Percentiles rank a stretch among this genome's conserved stretches.
Conservation (phyloP, 2,797 vertebrate species). For the Myoxocephalus aenaeus region DNA sequence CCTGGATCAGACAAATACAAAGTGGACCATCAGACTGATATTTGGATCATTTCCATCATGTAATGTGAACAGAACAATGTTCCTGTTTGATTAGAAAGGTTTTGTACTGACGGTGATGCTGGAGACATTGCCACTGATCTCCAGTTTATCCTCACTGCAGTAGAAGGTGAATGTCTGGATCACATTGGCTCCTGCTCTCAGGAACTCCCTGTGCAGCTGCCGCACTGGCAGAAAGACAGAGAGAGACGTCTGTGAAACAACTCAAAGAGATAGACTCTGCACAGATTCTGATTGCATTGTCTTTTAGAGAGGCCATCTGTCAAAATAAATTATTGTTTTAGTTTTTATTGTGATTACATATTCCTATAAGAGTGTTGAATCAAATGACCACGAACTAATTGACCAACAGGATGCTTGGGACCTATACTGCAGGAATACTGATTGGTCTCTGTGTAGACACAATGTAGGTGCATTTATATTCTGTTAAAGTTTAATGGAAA, state of each 20-base stretch:
- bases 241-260: background rate
- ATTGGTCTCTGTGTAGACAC: background rate
- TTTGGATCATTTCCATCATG: background rate
- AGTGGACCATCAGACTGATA: background rate
- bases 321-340: background rate
- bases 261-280: background rate
- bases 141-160: slow-evolving; percentile 93
- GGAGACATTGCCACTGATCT: slow-evolving; percentile 90
- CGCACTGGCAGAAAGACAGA: slow-evolving; percentile 80
- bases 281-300: background rate
- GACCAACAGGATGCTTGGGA: background rate
- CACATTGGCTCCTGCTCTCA: slow-evolving; percentile 91
- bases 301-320: background rate
- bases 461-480: background rate
- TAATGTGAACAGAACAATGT: background rate
- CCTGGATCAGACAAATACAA: slow-evolving; percentile 68
- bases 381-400: too few relatives aligned
- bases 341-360: background rate
- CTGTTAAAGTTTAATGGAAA: background rate
- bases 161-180: slow-evolving; percentile 95
- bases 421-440: background rate
- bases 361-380: background rate
- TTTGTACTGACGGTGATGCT: slow-evolving; percentile 69
- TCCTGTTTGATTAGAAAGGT: background rate
- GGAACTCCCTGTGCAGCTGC: slow-evolving; percentile 93